phyloP scores from a whole-genome alignment of 1,140 invertebrate species.

The Neoseiulus cucumeris region DNA sequence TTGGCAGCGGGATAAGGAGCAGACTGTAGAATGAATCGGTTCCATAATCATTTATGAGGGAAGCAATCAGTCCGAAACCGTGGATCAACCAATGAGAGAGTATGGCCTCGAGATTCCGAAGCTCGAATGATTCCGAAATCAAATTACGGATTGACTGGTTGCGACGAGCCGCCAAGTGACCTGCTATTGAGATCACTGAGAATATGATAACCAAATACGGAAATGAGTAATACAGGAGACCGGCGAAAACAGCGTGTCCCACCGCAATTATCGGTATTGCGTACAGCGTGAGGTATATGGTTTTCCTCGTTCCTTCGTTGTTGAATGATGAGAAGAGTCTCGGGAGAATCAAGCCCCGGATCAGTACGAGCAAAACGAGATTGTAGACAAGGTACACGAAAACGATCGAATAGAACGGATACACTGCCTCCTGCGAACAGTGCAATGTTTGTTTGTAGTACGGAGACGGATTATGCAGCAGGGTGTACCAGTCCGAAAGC shows the following conservation, averaged over 20 bases:
- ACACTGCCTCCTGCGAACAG: slow-evolving; percentile 90
- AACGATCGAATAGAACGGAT: slow-evolving; percentile 87
- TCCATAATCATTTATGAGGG: slow-evolving; percentile 47
- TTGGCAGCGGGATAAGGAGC: slow-evolving; percentile 63
- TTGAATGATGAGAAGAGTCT: slow-evolving; percentile 36
- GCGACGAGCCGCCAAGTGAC: slow-evolving; percentile 67
- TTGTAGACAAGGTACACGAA: slow-evolving; percentile 74
- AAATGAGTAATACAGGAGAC: slow-evolving; percentile 79
- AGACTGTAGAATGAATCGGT: slow-evolving; percentile 45
- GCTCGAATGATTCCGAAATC: slow-evolving; percentile 49
- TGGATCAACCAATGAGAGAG: slow-evolving; percentile 77
- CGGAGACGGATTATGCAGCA: slow-evolving; percentile 77
- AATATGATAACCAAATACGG: slow-evolving; percentile 81
- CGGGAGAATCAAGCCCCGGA: slow-evolving; percentile 45
- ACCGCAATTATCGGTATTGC: slow-evolving; percentile 74
- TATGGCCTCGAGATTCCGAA: slow-evolving; percentile 62
- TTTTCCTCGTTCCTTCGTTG: slow-evolving; percentile 40
- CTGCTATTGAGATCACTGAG: slow-evolving; percentile 74
- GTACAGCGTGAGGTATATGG: slow-evolving; percentile 81
- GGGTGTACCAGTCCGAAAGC: slow-evolving; percentile 84
- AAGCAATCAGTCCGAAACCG: slow-evolving; percentile 69
- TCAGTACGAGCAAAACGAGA: slow-evolving; percentile 52
- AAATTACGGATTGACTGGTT: slow-evolving; percentile 58
- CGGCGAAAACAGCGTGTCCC: slow-evolving; percentile 68
- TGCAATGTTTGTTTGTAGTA: slow-evolving; percentile 69